Base-by-base conservation (phyloP, 2,797 vertebrate species). In the Silurus aristotelis region DNA sequence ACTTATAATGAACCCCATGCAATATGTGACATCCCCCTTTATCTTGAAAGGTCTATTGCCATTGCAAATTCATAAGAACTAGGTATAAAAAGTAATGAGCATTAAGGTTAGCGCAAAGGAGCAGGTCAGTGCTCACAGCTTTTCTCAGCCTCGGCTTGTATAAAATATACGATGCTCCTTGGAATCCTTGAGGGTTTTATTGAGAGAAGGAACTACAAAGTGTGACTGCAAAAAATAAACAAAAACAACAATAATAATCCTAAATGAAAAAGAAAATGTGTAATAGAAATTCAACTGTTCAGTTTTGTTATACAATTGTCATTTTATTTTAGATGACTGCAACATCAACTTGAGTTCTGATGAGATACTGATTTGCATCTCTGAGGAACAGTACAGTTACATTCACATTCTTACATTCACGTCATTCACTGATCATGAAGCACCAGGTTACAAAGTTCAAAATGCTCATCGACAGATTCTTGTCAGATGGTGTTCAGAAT, bases 11-110 rank as follows among this genome's bases (percentile, higher is more conserved):
- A 83, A 85, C 71, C 75, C 38, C 67, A 61, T 60, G 80, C 55
- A 79, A 63, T 80, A 71, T 88, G 63, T 82, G 71, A 64, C 61
- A 17, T 68, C 63, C 55, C 46, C 22, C 70, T 82, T 86, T 82
- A 68, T 77, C 80, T 86, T 72, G 46, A 58, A 60, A 86, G 63
- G 71, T 25, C 77, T 14, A 25, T 80, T 10, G 0, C 25, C 52
- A 67, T 78, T 68, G 48, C 22, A 67, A 84, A 84, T 67, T 58
- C 64, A 52, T 48, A 80, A 64, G 61, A 64, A 25, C 13, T 17
- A 84, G 73, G 73, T 17, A 48, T 61, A 60, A 66, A 27, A 80
- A 46, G 60, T 48, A 64, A 46, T 48, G 43, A 66, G 61, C 14
- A 66, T 64, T 80, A 52, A 80, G 61, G 22, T 64, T 80, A 19